These are phyloP conservation scores for Triplophysa yarkandensis DNA, from an alignment of 2,797 vertebrate genomes.

Conservation along the genomic window DNA sequence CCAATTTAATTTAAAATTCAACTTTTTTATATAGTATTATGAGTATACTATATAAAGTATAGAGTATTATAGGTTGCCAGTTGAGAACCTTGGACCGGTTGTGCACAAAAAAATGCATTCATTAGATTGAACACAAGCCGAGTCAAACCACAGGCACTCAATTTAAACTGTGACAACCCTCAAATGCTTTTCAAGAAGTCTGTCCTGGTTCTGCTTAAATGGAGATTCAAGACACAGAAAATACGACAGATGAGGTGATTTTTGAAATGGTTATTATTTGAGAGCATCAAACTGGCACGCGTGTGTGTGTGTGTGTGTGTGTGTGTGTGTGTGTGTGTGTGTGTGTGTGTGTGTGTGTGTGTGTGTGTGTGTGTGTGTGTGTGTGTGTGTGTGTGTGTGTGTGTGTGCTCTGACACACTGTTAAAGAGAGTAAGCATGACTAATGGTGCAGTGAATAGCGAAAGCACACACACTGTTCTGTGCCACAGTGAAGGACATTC, in stretches of 20 bases:
- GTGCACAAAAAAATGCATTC: conserved; percentile 36
- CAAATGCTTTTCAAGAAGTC: conserved; percentile 5
- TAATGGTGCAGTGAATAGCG: conserved; percentile 16
- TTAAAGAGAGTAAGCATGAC: conserved; percentile 6
- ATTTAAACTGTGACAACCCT: neutral
- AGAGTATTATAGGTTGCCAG: no score
- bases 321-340: neutral
- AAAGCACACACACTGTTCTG: conserved; percentile 1
- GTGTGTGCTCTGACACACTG: conserved; percentile 16
- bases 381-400: neutral
- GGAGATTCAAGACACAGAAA: conserved; percentile 1
- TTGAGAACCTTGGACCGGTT: neutral
- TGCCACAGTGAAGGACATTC: conserved; percentile 20
- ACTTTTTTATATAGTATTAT: no score
- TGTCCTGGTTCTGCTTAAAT: conserved; percentile 10
- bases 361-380: neutral
- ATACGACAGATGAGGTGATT: neutral
- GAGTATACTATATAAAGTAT: no score
- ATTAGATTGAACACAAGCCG: conserved; percentile 24
- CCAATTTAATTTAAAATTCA: no score
- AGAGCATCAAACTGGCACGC: neutral
- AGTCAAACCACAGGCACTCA: conserved; percentile 9
- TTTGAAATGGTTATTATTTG: conserved; percentile 2
- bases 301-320: neutral
- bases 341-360: neutral